Percentiles rank a stretch among this genome's conserved stretches.
phyloP scores from a whole-genome alignment of 2,113 vertebrate species.

The Albula glossodonta region DNA sequence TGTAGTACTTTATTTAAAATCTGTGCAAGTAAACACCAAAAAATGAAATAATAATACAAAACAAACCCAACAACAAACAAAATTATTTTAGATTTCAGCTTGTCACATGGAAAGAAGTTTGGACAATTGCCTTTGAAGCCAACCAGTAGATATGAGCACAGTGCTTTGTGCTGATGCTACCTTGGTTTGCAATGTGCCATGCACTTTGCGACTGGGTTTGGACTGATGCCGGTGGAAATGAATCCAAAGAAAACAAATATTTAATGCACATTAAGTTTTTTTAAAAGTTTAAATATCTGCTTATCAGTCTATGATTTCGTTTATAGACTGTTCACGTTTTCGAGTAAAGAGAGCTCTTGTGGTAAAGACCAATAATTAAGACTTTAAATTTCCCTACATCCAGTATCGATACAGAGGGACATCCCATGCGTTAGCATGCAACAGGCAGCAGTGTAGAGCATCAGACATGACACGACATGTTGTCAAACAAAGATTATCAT shows the following conservation, averaged over 20 bases:
- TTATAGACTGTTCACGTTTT: slow-evolving; percentile 49
- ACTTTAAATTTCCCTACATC: slow-evolving; percentile 53
- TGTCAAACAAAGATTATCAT: slow-evolving; percentile 51
- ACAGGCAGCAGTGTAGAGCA: slow-evolving; percentile 57
- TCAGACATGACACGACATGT: slow-evolving; percentile 56
- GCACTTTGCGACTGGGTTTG: slow-evolving; percentile 35
- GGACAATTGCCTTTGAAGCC: slow-evolving; percentile 34
- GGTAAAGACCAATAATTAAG: slow-evolving; percentile 54
- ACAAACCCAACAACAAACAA: slow-evolving; percentile 42
- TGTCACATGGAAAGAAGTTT: slow-evolving; percentile 37
- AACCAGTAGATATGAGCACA: slow-evolving; percentile 27
- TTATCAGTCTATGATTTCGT: slow-evolving; percentile 49
- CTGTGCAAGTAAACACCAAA: slow-evolving; percentile 61
- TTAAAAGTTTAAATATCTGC: slow-evolving; percentile 48
- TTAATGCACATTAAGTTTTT: slow-evolving; percentile 55
- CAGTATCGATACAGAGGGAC: slow-evolving; percentile 48
- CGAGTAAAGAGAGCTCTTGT: slow-evolving; percentile 43
- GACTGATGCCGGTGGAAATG: slow-evolving; percentile 39
- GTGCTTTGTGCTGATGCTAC: not conserved
- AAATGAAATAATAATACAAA: slow-evolving; percentile 33
- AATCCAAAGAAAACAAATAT: slow-evolving; percentile 40
- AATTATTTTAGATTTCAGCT: slow-evolving; percentile 42
- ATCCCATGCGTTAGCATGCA: slow-evolving; percentile 59
- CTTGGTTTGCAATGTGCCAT: slow-evolving; percentile 32
- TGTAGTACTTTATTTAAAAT: slow-evolving; percentile 60